Percentiles rank a stretch among this genome's conserved stretches.
Evolutionary conservation across 2,888 invertebrate species (phyloP).

Genomic region (Deilephila porcellus): DNA sequence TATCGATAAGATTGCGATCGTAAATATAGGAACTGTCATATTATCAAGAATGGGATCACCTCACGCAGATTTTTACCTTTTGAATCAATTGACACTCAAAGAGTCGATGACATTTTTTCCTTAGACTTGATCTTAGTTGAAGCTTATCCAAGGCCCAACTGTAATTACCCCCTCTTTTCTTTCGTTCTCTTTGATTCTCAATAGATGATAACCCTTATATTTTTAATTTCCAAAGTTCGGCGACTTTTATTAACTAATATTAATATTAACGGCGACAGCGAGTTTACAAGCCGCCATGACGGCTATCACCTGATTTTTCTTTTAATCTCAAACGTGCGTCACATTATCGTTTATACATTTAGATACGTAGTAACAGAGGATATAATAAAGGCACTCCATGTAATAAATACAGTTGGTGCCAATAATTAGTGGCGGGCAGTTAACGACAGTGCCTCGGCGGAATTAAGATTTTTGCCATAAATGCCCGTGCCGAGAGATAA

Average conservation of each 20-base stretch:
- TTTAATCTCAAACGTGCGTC: background rate
- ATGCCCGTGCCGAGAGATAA: constrained; percentile 70
- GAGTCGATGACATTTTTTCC: too few species aligned
- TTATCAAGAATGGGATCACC: background rate
- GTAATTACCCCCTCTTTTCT: too few species aligned
- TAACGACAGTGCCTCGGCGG: constrained; percentile 75
- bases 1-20: background rate
- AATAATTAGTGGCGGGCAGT: constrained; percentile 82
- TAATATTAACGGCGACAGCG: too few species aligned
- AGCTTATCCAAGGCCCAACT: too few species aligned
- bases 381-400: constrained; percentile 51
- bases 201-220: too few species aligned
- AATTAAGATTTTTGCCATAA: constrained; percentile 85
- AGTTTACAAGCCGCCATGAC: too few species aligned
- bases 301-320: too few species aligned
- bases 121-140: too few species aligned
- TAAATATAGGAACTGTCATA: background rate
- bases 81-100: background rate
- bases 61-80: background rate
- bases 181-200: too few species aligned
- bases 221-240: too few species aligned
- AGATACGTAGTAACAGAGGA: constrained; percentile 33
- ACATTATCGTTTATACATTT: background rate
- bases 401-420: constrained; percentile 78
- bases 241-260: too few species aligned